Percentiles rank a stretch among this genome's conserved stretches.
Evolutionary conservation across 2,797 vertebrate genomes (phyloP).

Genomic region (Hippoglossus hippoglossus): DNA sequence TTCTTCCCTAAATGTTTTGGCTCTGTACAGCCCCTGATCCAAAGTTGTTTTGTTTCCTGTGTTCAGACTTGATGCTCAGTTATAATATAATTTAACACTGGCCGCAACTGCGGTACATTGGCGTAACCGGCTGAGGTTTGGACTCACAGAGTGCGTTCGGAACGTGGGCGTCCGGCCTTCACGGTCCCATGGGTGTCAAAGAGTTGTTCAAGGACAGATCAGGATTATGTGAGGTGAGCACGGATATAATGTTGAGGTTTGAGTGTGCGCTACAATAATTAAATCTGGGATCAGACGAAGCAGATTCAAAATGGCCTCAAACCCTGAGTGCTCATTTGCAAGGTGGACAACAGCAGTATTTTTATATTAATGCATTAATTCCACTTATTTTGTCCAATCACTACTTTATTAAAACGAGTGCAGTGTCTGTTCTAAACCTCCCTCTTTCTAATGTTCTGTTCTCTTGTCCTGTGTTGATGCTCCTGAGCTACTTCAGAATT

Average conservation of each 20-base stretch:
- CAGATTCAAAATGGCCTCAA: not conserved
- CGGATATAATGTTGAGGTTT: not conserved
- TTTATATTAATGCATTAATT: no score
- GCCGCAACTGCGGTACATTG: slow-evolving; percentile 20
- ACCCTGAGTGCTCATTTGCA: not conserved
- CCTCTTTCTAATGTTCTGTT: no score
- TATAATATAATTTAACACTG: slow-evolving; percentile 30
- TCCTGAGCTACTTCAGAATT: no score
- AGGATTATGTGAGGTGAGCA: slow-evolving; percentile 14
- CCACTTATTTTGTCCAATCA: no score
- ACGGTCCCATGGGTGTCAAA: slow-evolving; percentile 11
- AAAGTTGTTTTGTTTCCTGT: slow-evolving; percentile 33
- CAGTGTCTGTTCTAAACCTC: no score
- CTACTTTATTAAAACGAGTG: no score
- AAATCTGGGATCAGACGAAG: not conserved
- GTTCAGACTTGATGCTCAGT: slow-evolving; percentile 15
- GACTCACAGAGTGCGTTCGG: slow-evolving; percentile 23
- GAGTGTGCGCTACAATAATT: not conserved
- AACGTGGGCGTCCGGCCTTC: slow-evolving; percentile 6
- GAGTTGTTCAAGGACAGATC: slow-evolving; percentile 12
- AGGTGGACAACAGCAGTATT: not conserved
- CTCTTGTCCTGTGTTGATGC: no score
- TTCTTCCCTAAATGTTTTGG: slow-evolving; percentile 26
- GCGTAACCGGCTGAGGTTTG: slow-evolving; percentile 9
- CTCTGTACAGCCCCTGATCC: not conserved